Conservation (phyloP, 2,797 vertebrate genomes). For the Todus mexicanus region DNA sequence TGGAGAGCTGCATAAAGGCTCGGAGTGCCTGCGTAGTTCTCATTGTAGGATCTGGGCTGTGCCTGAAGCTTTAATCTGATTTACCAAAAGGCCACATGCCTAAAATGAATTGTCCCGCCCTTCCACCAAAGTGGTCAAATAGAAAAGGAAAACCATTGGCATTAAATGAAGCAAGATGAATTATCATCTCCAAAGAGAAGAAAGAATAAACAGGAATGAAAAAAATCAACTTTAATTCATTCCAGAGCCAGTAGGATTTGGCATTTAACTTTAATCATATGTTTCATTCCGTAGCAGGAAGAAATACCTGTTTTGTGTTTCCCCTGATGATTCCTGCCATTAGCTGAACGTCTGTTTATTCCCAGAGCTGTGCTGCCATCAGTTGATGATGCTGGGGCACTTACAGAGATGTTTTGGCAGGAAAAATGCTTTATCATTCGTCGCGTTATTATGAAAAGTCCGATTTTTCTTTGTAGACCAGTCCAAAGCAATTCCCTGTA, state of each 20-base stretch:
- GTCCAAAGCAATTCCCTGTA: background rate
- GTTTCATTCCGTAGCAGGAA: background rate
- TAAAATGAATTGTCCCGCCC: background rate
- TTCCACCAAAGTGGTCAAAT: background rate
- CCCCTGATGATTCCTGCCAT: constrained; percentile 20
- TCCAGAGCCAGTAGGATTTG: background rate
- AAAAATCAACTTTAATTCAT: background rate
- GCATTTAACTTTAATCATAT: background rate
- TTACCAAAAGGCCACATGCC: background rate
- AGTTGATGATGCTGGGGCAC: constrained; percentile 57
- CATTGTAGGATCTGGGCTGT: background rate
- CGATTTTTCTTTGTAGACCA: background rate
- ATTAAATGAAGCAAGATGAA: background rate
- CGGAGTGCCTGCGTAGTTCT: background rate
- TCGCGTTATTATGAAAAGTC: background rate
- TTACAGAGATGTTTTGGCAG: constrained; percentile 27
- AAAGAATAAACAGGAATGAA: background rate
- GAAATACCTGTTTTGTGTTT: constrained; percentile 1
- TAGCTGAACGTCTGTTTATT: constrained; percentile 26
- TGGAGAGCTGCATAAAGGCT: background rate
- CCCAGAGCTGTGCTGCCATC: constrained; percentile 66
- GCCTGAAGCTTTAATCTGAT: background rate
- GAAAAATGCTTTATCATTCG: background rate
- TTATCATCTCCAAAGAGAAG: background rate
- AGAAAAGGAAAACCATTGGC: background rate